Percentiles rank a stretch among this genome's conserved stretches.
These are phyloP conservation scores for Calephelis perditalis DNA, from an alignment of 2,888 invertebrate genomes.

Conservation along the genomic window DNA sequence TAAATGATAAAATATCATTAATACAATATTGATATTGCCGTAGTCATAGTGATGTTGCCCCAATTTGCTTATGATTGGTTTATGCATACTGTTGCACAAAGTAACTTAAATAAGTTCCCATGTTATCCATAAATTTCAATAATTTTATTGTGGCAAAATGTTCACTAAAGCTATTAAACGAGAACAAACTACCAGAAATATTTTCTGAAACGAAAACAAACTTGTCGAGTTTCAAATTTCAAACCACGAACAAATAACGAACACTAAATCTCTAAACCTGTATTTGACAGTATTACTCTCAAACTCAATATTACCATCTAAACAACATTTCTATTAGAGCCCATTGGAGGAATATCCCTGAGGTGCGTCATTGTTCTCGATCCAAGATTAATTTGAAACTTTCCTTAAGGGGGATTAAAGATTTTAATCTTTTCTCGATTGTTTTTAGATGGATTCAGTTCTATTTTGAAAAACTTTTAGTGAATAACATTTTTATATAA, in stretches of 20 bases:
- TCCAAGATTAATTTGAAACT: conserved; percentile 7
- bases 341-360: not conserved
- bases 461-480: not conserved
- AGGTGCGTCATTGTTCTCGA: conserved; percentile 5
- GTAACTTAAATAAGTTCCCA: no score
- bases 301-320: not conserved
- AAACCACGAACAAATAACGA: not conserved
- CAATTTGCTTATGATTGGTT: no score
- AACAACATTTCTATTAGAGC: conserved; percentile 1
- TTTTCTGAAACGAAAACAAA: no score
- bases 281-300: not conserved
- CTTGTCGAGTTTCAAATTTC: not conserved
- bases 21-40: no score
- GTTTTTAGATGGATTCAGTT: not conserved
- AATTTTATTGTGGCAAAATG: no score
- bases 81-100: no score
- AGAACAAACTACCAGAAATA: no score
- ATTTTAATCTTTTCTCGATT: conserved; percentile 10
- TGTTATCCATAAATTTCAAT: no score
- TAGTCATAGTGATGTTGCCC: no score
- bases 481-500: no score
- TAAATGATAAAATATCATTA: no score
- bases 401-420: conserved; percentile 6
- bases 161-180: no score
- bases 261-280: not conserved